Evolutionary conservation across 2,888 invertebrate genomes (phyloP), one percentile per base, ranked within the genome.

Genomic region (Actias luna): DNA sequence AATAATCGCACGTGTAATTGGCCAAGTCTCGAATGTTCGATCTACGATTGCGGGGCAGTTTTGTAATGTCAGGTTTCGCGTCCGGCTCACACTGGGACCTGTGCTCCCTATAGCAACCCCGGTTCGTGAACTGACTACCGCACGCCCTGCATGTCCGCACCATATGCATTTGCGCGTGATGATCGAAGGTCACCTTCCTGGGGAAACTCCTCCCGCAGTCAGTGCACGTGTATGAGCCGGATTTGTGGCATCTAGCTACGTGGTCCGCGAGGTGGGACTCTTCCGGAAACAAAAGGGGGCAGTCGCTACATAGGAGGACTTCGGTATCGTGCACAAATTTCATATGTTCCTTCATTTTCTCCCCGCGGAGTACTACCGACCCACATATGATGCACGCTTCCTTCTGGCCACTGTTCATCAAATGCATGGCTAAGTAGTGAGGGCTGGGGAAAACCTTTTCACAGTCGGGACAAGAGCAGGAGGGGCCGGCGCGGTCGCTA

Each of bases 1-100:
- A 92, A 62, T 90, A 82, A 57, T 89, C 91, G 63, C 92, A 92
- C 0, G 82, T 88, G 62, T 80, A 92, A 0, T 78, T 80, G 0
- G 90, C 89, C 0, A 88, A 90, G 31, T 92, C 92, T 0, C 92
- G 83, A 5, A 86, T 76, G 67, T 92, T 92, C 0, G 85, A 85
- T 0, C 90, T 78, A 0, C 83, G 77, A 42, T 74, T 83, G 5
- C 83, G 71, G 0, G 88, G 84, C 8, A 88, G 61, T 0, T 67
- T 72, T 61, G 80, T 79, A 0, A 75, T 67, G 59, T 83, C 79
- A 0, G 89, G 90, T 18, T 87, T 87, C 0, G 91, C 91, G 5
- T 84, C 79, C 0, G 92, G 92, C 57, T 91, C 92, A 61, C 92
- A 92, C 16, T 75, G 75, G 0, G 83, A 74, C 18, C 92, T 79